Evolutionary conservation across 1,140 invertebrate species (phyloP), one percentile per base, ranked within the genome.

Genomic region (Pristionchus pacificus): DNA sequence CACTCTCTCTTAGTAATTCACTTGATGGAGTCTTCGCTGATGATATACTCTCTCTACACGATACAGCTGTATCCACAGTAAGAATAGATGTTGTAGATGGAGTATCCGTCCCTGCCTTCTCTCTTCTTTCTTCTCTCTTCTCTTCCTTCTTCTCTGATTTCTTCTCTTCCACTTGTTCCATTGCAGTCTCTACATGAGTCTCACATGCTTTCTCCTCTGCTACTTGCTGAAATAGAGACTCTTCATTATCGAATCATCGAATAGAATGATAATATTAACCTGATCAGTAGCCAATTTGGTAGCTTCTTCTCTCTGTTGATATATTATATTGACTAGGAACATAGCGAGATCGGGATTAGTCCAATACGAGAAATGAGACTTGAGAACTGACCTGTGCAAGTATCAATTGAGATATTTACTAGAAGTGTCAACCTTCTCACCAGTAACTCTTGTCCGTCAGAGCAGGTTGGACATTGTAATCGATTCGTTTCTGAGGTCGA

Each of bases 311-410:
- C 58, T 67, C 38, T 58, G 31, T 2, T 38, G 29, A 29, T 76
- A 76, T 28, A 76, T 60, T 24, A 57, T 55, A 33, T 74, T 76
- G 25, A 68, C 59, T 2, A 76, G 19, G 68, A 70, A 76, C 13
- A 76, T 62, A 1, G 66, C 70, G 19, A 76, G 60, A 62, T 76
- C 75, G 27, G 68, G 60, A 60, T 76, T 74, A 15, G 74, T 70
- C 75, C 75, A 76, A 38, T 76, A 76, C 61, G 74, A 28, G 31
- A 76, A 76, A 30, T 76, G 75, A 0, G 57, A 59, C 75, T 76
- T 76, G 15, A 76, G 58, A 27, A 76, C 75, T 1, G 74, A 76
- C 38, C 38, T 49, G 6, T 19, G n/a, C n/a, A n/a, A n/a, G n/a
- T n/a, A n/a, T n/a, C n/a, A n/a, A n/a, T n/a, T n/a, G n/a, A n/a